Evolutionary conservation across 2,888 invertebrate species (phyloP), one percentile per base, ranked within the genome.

Genomic region (Drosophila setosimentum): DNA sequence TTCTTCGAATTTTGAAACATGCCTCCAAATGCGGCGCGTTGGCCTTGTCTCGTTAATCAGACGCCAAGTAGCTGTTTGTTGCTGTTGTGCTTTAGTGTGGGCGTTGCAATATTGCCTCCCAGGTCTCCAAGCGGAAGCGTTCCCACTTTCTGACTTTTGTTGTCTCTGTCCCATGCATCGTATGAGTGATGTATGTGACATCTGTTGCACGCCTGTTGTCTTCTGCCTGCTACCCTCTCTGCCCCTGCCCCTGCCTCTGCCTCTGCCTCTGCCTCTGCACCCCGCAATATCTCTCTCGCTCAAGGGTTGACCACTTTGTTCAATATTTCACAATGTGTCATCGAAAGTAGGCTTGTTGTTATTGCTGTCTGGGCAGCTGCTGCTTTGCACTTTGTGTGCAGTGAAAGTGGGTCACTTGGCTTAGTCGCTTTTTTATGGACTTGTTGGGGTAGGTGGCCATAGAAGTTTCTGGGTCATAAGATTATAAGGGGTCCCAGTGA

Each of bases 401-500:
- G 87, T 81, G 88, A 88, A 85, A 85, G 85, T 85, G 83, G 88
- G 85, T 82, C 85, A 82, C 13, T 16, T 54, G 54, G 50, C 37
- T 64, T 70, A 53, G 50, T 45, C 57, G 42, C 51, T 54, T 37
- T 37, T 61, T 70, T 30, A 68, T 66, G 55, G 54, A 51, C 57
- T 73, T 79, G 82, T 81, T 81, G 80, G 82, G 80, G 80, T 81
- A 81, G 80, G 71, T 79, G 59, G 37, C 50, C 24, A 35, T 27
- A 57, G 45, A 35, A 50, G 13, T 73, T 45, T 60, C 59, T 75
- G 74, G 42, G 48, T 37, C 55, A 35, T 0, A 7, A 45, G 42
- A 58, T 68, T 42, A n/a, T 24, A 6, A 33, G 7, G 11, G 8
- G 16, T 18, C 5, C 13, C 21, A 27, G 37, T 48, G 59, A n/a